Conservation (phyloP, 2,888 invertebrate genomes). For the Amphipyra berbera region DNA sequence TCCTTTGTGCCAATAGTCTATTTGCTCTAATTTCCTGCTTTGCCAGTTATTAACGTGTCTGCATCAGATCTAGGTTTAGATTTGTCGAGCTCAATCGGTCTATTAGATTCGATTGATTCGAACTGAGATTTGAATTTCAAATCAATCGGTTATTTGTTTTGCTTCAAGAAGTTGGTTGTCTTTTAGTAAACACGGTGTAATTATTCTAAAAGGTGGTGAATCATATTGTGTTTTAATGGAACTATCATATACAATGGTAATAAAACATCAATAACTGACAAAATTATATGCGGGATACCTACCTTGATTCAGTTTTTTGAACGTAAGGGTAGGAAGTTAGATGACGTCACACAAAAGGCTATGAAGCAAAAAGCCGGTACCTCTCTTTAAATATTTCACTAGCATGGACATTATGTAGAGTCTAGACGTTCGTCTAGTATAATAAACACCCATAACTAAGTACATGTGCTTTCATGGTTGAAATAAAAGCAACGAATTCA, state of each 20-base stretch:
- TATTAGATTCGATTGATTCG: constrained; percentile 43
- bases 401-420: constrained; percentile 23
- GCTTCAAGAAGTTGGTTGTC: constrained; percentile 41
- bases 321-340: constrained; percentile 12
- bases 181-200: constrained; percentile 32
- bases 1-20: constrained; percentile 81
- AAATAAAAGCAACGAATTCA: constrained; percentile 13
- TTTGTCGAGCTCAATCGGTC: constrained; percentile 43
- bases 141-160: constrained; percentile 56
- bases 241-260: constrained; percentile 5
- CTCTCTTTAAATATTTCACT: constrained; percentile 33
- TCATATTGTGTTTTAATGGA: constrained; percentile 11
- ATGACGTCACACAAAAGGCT: constrained; percentile 40
- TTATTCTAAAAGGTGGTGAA: constrained; percentile 24
- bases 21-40: constrained; percentile 77
- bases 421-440: constrained; percentile 10
- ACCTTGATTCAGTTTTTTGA: constrained; percentile 12
- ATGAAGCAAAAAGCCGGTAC: constrained; percentile 36
- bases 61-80: constrained; percentile 64
- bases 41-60: constrained; percentile 69
- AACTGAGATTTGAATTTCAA: constrained; percentile 55
- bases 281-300: constrained; percentile 1
- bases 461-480: constrained; percentile 3
- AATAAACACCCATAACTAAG: constrained; percentile 12
- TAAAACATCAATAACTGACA: constrained; percentile 5